phyloP scores from a whole-genome alignment of 2,113 vertebrate genomes.

The Serilophus lunatus region DNA sequence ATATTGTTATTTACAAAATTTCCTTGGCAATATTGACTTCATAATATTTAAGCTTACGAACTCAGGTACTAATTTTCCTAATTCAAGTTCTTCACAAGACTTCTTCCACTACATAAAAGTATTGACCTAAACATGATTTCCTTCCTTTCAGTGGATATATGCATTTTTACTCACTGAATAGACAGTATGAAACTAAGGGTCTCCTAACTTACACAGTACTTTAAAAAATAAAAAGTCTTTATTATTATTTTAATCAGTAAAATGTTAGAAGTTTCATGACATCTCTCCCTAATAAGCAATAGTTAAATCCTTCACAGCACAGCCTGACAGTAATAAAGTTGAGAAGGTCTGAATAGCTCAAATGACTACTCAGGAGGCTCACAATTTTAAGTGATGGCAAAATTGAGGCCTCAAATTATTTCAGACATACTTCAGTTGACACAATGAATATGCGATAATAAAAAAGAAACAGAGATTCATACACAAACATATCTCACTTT shows the following conservation, averaged over 20 bases:
- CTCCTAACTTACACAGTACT: neutral
- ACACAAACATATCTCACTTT: neutral
- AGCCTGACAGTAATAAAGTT: neutral
- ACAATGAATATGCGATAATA: fast-evolving
- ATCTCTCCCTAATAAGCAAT: neutral
- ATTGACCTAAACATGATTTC: neutral
- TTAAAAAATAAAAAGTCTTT: neutral
- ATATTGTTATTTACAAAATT: neutral
- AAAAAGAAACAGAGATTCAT: neutral
- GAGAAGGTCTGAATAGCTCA: neutral
- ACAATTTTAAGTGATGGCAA: neutral
- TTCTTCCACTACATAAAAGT: neutral
- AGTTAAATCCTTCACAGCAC: neutral
- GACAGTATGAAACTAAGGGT: neutral
- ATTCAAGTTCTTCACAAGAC: neutral
- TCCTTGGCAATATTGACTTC: neutral
- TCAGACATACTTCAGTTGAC: neutral
- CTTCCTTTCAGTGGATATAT: neutral
- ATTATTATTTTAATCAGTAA: neutral
- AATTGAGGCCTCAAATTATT: neutral
- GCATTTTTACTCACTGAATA: neutral
- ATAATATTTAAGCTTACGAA: neutral
- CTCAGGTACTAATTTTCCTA: neutral
- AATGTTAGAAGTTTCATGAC: neutral
- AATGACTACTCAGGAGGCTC: neutral